phyloP scores from a whole-genome alignment of 2,888 invertebrate genomes.

The Trimorus sp. region DNA sequence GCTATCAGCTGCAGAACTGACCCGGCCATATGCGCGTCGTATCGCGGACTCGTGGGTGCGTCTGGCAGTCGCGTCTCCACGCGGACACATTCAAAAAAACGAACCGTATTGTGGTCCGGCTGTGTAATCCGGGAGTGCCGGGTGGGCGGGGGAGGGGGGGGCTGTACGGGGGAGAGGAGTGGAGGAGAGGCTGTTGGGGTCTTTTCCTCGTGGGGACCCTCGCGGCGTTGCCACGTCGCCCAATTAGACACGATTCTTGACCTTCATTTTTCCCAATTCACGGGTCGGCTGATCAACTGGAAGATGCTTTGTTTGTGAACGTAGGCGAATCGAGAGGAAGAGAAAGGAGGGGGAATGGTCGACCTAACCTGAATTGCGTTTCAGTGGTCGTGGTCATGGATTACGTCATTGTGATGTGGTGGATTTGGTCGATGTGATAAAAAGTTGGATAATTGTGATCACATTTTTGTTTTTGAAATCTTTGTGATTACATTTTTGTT shows the following conservation, averaged over 20 bases:
- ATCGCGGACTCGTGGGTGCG: conserved; percentile 47
- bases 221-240: conserved; percentile 39
- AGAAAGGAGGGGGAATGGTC: too few relatives aligned
- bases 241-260: conserved; percentile 44
- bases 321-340: too few relatives aligned
- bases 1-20: conserved; percentile 73
- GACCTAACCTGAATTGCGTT: too few relatives aligned
- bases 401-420: too few relatives aligned
- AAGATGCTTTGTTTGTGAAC: too few relatives aligned
- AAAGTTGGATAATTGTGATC: too few relatives aligned
- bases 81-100: conserved; percentile 54
- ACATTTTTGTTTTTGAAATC: too few relatives aligned
- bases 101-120: conserved; percentile 38
- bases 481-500: too few relatives aligned
- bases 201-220: conserved; percentile 16
- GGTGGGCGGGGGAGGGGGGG: neutral
- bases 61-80: conserved; percentile 42
- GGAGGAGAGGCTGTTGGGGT: neutral
- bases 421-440: too few relatives aligned
- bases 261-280: conserved; percentile 27
- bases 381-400: too few relatives aligned
- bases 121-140: conserved; percentile 23
- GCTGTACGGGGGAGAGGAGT: neutral
- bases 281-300: too few relatives aligned
- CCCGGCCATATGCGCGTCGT: conserved; percentile 62